phyloP scores from a whole-genome alignment of 2,797 vertebrate genomes.

The Oreochromis grahami region DNA sequence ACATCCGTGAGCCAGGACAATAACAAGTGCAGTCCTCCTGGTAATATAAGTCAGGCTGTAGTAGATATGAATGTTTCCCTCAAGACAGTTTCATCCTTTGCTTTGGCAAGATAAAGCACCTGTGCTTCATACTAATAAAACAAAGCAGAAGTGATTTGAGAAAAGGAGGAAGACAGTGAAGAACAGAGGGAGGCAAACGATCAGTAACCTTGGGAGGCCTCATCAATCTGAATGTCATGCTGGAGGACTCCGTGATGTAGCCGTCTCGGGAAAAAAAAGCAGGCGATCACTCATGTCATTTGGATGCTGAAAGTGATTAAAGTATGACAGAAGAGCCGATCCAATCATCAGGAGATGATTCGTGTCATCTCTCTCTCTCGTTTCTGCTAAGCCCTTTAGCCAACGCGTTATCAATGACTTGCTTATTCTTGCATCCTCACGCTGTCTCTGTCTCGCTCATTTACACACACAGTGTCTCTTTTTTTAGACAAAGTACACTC shows the following conservation, averaged over 20 bases:
- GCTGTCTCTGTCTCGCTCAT: neutral
- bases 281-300: neutral
- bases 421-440: neutral
- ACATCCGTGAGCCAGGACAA: neutral
- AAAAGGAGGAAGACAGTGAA: neutral
- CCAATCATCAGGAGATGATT: constrained; percentile 45
- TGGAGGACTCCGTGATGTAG: constrained; percentile 4
- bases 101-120: neutral
- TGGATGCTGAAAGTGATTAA: constrained; percentile 35
- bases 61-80: neutral
- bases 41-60: neutral
- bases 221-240: constrained; percentile 27
- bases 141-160: neutral
- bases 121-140: neutral
- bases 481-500: constrained; percentile 2
- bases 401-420: constrained; percentile 34
- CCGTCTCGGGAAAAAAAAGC: neutral
- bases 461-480: neutral
- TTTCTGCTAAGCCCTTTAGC: constrained; percentile 35
- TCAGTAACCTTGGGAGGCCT: constrained; percentile 29
- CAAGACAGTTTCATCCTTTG: neutral
- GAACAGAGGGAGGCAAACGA: neutral
- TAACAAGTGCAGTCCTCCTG: neutral
- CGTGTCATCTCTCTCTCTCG: constrained; percentile 21
- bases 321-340: constrained; percentile 28